These are phyloP conservation scores for Gymnogyps californianus DNA, from an alignment of 2,113 vertebrate species.

Conservation along the genomic window DNA sequence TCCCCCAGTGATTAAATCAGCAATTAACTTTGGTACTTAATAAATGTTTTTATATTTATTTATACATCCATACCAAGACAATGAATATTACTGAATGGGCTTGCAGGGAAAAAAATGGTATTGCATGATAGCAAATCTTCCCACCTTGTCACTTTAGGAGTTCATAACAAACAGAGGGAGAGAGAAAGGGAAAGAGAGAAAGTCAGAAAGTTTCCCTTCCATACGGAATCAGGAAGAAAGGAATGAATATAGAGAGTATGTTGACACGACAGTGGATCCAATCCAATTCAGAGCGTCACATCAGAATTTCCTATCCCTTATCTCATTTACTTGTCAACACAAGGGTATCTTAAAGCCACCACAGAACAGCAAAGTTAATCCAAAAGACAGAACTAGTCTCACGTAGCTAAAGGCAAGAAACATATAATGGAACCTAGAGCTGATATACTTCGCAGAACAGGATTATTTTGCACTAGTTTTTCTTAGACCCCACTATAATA, in stretches of 20 bases:
- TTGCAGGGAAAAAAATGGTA: neutral
- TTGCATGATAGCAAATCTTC: neutral
- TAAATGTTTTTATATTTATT: neutral
- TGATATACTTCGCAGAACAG: neutral
- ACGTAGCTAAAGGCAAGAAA: neutral
- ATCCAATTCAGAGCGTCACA: neutral
- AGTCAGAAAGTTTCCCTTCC: neutral
- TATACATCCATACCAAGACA: neutral
- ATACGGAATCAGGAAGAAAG: neutral
- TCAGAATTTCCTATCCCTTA: neutral
- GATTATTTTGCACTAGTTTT: neutral
- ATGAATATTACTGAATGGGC: neutral
- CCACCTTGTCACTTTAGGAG: neutral
- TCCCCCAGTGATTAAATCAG: neutral
- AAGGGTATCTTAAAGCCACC: neutral
- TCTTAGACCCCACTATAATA: neutral
- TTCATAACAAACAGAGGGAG: neutral
- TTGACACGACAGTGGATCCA: neutral
- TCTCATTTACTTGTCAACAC: neutral
- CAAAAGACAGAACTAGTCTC: neutral
- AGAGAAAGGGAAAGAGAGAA: neutral
- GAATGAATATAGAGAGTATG: neutral
- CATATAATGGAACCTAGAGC: neutral
- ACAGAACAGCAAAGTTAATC: neutral
- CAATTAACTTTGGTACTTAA: neutral